phyloP scores from a whole-genome alignment of 2,888 invertebrate genomes.

The Theodoxus fluviatilis region DNA sequence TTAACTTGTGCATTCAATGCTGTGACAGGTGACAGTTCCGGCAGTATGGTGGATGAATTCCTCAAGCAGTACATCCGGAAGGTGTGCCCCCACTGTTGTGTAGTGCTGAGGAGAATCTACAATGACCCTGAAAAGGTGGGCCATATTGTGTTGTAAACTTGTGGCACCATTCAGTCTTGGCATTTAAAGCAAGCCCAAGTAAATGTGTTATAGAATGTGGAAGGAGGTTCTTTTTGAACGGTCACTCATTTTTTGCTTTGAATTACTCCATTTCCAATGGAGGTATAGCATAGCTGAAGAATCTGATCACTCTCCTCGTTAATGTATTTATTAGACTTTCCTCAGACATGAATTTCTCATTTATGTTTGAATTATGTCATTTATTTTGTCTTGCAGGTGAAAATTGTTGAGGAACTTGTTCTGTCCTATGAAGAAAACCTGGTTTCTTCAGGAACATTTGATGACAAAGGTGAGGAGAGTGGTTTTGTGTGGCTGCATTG shows the following conservation, averaged over 20 bases:
- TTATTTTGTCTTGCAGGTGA: conserved; percentile 67
- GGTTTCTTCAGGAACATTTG: conserved; percentile 51
- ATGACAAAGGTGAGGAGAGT: conserved; percentile 40
- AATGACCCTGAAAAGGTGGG: conserved; percentile 68
- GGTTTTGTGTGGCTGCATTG: neutral
- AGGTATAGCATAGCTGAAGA: too few relatives aligned
- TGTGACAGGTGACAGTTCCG: conserved; percentile 75
- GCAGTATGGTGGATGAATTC: conserved; percentile 81
- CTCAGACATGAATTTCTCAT: neutral
- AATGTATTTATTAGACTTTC: too few relatives aligned
- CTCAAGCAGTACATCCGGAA: conserved; percentile 86
- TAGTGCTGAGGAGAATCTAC: conserved; percentile 85
- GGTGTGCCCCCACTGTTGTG: conserved; percentile 97
- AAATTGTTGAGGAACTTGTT: conserved; percentile 82
- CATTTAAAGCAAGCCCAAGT: too few relatives aligned
- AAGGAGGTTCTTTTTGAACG: too few relatives aligned
- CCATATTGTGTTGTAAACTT: too few relatives aligned
- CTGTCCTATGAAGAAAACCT: conserved; percentile 79
- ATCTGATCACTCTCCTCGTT: too few relatives aligned
- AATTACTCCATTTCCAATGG: too few relatives aligned
- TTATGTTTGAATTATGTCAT: neutral
- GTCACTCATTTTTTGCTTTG: too few relatives aligned
- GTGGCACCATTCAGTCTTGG: too few relatives aligned
- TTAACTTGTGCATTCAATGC: neutral
- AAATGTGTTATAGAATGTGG: too few relatives aligned